phyloP scores from a whole-genome alignment of 2,113 vertebrate species.

The Muntiacus muntjak region DNA sequence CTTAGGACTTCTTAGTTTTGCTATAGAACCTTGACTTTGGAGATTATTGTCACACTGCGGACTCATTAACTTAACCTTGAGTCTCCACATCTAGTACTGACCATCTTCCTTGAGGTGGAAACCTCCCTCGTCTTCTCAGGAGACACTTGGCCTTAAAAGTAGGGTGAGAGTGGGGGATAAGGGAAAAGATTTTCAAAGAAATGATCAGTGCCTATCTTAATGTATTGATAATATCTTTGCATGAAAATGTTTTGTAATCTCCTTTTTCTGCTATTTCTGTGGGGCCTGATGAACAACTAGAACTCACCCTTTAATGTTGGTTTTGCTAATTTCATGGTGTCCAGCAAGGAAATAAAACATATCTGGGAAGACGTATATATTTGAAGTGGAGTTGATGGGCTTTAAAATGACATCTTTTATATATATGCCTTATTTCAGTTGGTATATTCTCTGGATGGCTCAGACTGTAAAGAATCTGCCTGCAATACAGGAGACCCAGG shows the following conservation, averaged over 20 bases:
- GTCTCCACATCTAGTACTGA: neutral
- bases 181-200: neutral
- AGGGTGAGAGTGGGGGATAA: neutral
- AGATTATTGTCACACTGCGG: neutral
- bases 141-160: neutral
- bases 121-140: neutral
- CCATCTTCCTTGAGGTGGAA: neutral
- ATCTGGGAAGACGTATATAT: neutral
- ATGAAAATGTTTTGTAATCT: neutral
- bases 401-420: neutral
- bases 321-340: neutral
- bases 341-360: neutral
- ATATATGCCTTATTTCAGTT: neutral
- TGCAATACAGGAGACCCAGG: neutral
- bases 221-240: neutral
- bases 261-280: neutral
- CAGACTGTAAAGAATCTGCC: neutral
- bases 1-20: neutral
- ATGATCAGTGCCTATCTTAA: neutral
- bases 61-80: neutral
- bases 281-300: neutral
- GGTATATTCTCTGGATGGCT: neutral
- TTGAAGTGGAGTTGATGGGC: neutral
- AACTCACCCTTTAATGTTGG: neutral
- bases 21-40: neutral